Evolutionary conservation across 2,113 vertebrate species (phyloP), one percentile per base, ranked within the genome.

Genomic region (Cranoglanis bouderius): DNA sequence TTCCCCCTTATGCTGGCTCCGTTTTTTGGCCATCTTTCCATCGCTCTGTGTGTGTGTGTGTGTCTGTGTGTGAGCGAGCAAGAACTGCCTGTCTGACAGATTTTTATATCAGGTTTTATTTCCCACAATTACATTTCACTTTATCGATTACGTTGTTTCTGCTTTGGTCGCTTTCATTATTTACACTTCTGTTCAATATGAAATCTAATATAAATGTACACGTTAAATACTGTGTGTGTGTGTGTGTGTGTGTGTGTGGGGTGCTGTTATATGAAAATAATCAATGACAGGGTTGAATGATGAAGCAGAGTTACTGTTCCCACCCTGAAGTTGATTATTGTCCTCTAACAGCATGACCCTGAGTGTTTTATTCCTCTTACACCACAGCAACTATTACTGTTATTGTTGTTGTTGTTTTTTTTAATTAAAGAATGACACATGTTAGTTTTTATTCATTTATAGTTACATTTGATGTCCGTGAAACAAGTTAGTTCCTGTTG

Each of bases 231-330:
- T 1, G 29, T 72, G 67, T 72, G 67, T 72, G 32, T 38, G 67
- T 72, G 67, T 70, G 67, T 70, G 67, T 70, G 67, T 70, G 67
- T 70, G 67, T 70, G 67, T 70, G 70, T 74, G 70, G 40, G 65
- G n/a, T n/a, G n/a, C n/a, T n/a, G n/a, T n/a, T n/a, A n/a, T n/a
- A n/a, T n/a, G n/a, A n/a, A n/a, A n/a, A 32, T 43, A 43, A 21
- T 57, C 55, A 59, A 5, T 59, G 57, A 59, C 19, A 26, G 59
- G 24, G 7, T 61, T 24, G 26, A 12, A 29, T 6, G 29, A 65
- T 65, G 61, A n/a, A 65, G 9, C 10, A 0, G 65, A 35, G 65
- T 74, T 43, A 24, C 19, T 43, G 6, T 74, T 74, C 21, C 4
- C 18, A 18, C 67, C 16, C 67, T 38, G 32, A 38, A 35, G n/a